phyloP scores from a whole-genome alignment of 2,113 vertebrate species.

The Hucho hucho region DNA sequence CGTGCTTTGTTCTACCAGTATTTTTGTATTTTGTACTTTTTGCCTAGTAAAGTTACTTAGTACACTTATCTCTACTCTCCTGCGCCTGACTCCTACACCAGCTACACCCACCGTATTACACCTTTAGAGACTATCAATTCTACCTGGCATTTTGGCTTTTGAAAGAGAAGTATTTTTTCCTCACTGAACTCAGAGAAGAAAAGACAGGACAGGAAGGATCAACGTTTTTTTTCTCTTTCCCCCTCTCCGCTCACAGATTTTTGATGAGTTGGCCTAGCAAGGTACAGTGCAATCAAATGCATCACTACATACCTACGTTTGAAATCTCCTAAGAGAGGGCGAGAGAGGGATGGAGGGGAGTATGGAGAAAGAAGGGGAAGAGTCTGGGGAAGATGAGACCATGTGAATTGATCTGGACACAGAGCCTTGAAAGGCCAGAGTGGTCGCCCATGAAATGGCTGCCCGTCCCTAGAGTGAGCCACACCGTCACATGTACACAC shows the following conservation, averaged over 20 bases:
- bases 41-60: too few relatives aligned
- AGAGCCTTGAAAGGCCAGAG: constrained; percentile 45
- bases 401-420: constrained; percentile 54
- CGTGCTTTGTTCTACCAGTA: too few relatives aligned
- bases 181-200: too few relatives aligned
- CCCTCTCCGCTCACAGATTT: constrained; percentile 30
- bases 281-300: constrained; percentile 70
- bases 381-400: not conserved
- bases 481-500: constrained; percentile 27
- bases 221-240: not conserved
- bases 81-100: too few relatives aligned
- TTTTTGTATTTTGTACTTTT: too few relatives aligned
- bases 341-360: constrained; percentile 22
- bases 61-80: too few relatives aligned
- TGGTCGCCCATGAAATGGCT: constrained; percentile 69
- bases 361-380: constrained; percentile 6
- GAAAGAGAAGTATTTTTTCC: too few relatives aligned
- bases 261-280: constrained; percentile 59
- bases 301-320: constrained; percentile 61
- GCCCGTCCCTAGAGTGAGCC: constrained; percentile 43
- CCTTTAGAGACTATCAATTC: too few relatives aligned
- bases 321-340: constrained; percentile 43
- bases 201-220: not conserved
- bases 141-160: too few relatives aligned
- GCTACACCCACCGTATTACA: too few relatives aligned